Percentiles rank a stretch among this genome's conserved stretches.
Evolutionary conservation across 2,113 vertebrate genomes (phyloP).

Genomic region (Paraplagusia blochii): DNA sequence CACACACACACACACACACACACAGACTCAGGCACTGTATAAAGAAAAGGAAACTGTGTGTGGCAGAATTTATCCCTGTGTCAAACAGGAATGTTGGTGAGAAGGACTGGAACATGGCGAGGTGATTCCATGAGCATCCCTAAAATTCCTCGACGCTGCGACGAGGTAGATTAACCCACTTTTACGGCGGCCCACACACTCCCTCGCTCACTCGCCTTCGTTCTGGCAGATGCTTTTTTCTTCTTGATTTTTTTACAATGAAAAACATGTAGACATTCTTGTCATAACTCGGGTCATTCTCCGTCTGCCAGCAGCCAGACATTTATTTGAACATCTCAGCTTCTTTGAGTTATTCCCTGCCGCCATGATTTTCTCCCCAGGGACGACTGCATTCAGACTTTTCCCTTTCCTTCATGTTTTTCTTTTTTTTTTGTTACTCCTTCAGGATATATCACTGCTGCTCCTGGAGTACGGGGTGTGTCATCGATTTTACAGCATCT

Average conservation of each 20-base stretch:
- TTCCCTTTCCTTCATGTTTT: constrained; percentile 18
- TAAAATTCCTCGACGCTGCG: neutral
- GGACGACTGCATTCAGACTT: constrained; percentile 41
- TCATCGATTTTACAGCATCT: constrained; percentile 63
- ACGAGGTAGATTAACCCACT: neutral
- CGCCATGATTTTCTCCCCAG: constrained; percentile 30
- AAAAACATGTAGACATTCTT: constrained; percentile 49
- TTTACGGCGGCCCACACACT: neutral
- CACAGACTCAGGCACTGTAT: constrained; percentile 9
- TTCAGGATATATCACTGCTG: neutral
- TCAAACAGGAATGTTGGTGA: neutral
- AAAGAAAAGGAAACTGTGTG: constrained; percentile 5
- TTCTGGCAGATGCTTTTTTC: constrained; percentile 15
- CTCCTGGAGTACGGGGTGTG: constrained; percentile 36
- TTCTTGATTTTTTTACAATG: constrained; percentile 42
- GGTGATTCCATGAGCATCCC: neutral
- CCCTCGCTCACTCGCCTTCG: neutral
- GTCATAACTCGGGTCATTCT: constrained; percentile 28
- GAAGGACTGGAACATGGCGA: neutral
- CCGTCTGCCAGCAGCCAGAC: constrained; percentile 26
- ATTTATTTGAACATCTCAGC: constrained; percentile 33
- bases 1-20: constrained; percentile 17
- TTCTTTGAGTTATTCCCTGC: constrained; percentile 32
- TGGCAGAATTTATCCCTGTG: constrained; percentile 2
- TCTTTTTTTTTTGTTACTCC: neutral